Base-by-base conservation (phyloP, 2,797 vertebrate species). In the Avahi laniger region DNA sequence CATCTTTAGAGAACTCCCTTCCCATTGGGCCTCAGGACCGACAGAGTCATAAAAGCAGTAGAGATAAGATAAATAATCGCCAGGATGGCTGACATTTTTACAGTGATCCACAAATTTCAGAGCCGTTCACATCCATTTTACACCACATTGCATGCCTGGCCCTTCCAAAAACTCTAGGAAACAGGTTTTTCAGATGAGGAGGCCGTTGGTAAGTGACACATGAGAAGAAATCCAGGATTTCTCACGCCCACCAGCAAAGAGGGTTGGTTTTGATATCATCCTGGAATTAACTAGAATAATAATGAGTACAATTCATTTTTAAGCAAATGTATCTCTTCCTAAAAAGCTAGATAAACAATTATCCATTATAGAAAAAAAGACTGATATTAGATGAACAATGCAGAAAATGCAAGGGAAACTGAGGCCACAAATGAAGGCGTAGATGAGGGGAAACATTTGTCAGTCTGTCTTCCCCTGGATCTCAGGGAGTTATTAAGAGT, bases 51-150 rank as follows among this genome's bases (percentile, higher is more conserved):
- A 76, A 97, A 97, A 93, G 63, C 84, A 94, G 46, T 76, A 80
- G 93, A 78, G 83, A 78, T 76, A 85, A 97, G 91, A 94, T 94
- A 97, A 96, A 82, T 95, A 93, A 75, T 82, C 82, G 43, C 54
- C 50, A 65, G 84, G n/a, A 54, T 13, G 65, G 90, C 69, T 92
- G 92, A 82, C 73, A 90, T 88, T 96, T 96, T 97, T 95, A 93
- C 24, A 85, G 61, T n/a, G 88, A 59, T 48, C 72, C 82, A 95
- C 90, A 89, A 78, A 95, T 90, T 75, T 88, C 38, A 85, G 61
- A 94, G 92, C 63, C 63, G 7, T 94, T 93, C 67, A 6, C 72
- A 57, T 73, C 50, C 70, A 72, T 84, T 93, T 95, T 94, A 50
- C 4, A 43, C n/a, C 14, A 48, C 41, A 52, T n/a, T 93, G 12